These are phyloP conservation scores for Parapsyche elsis DNA, from an alignment of 1,140 invertebrate species.

Conservation along the genomic window DNA sequence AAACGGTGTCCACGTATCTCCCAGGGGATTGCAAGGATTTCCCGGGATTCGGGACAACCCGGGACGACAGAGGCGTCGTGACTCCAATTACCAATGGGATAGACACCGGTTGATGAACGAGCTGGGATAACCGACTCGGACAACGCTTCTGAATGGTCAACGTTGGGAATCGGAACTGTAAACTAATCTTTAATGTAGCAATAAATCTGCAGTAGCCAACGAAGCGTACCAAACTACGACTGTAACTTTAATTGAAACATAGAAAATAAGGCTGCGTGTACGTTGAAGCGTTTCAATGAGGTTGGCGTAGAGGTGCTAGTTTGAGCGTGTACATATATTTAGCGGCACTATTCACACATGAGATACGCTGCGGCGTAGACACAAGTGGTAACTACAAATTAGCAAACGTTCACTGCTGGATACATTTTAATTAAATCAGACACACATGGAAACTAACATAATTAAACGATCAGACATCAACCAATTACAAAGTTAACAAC, in stretches of 20 bases:
- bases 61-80: not conserved
- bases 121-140: not conserved
- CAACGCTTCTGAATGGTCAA: not conserved
- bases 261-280: not conserved
- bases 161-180: not conserved
- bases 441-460: too few relatives aligned
- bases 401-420: too few relatives aligned
- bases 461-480: too few relatives aligned
- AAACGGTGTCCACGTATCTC: conserved; percentile 25
- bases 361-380: too few relatives aligned
- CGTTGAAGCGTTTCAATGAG: too few relatives aligned
- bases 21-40: not conserved
- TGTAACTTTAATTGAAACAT: not conserved
- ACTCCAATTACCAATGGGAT: conserved; percentile 30
- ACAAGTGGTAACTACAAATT: too few relatives aligned
- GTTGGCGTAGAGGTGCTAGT: too few relatives aligned
- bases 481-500: too few relatives aligned
- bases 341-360: too few relatives aligned
- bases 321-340: too few relatives aligned
- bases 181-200: not conserved
- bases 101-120: conserved; percentile 8
- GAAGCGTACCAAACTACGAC: not conserved
- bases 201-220: not conserved
- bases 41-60: not conserved
- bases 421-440: too few relatives aligned